Evolutionary conservation across 1,140 invertebrate species (phyloP).

Genomic region (Diploscapter pachys): DNA sequence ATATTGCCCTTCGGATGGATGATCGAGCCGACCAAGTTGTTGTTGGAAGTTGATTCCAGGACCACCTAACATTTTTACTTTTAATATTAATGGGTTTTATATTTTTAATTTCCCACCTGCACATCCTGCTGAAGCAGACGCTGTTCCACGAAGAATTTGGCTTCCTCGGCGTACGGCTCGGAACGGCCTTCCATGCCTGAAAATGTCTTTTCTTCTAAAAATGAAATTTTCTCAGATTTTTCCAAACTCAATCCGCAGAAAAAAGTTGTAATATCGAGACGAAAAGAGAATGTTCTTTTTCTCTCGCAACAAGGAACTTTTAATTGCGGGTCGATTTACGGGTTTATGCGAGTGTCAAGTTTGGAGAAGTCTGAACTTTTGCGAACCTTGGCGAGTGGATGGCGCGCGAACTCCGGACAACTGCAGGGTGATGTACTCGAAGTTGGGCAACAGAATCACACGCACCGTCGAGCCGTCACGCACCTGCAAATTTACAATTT

Average conservation of each 20-base stretch:
- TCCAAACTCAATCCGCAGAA: no score
- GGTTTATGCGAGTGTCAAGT: no score
- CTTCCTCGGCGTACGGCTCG: constrained; percentile 74
- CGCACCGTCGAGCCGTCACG: constrained; percentile 90
- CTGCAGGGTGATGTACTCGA: constrained; percentile 84
- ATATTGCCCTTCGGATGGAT: constrained; percentile 91
- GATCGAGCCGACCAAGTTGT: constrained; percentile 86
- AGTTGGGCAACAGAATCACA: constrained; percentile 78
- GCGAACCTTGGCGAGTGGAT: constrained; percentile 6
- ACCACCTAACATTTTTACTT: constrained; percentile 67
- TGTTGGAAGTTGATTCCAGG: constrained; percentile 82
- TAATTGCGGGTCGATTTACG: constrained; percentile 15
- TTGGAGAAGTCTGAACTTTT: no score
- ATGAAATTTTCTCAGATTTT: constrained; percentile 40
- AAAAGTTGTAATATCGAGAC: no score
- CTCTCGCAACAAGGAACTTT: constrained; percentile 1
- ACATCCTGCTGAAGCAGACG: constrained; percentile 87
- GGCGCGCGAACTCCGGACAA: constrained; percentile 82
- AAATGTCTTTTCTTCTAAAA: constrained; percentile 66
- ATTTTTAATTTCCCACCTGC: constrained; percentile 42
- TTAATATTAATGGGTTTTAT: neutral
- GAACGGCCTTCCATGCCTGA: constrained; percentile 65
- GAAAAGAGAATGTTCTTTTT: no score
- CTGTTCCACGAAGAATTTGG: constrained; percentile 84
- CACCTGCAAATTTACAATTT: constrained; percentile 67